A percentile compares a stretch with the other conserved stretches of the same genome.
These are phyloP conservation scores for Sphaerodactylus townsendi DNA, from an alignment of 2,113 vertebrate species.

Conservation along the genomic window DNA sequence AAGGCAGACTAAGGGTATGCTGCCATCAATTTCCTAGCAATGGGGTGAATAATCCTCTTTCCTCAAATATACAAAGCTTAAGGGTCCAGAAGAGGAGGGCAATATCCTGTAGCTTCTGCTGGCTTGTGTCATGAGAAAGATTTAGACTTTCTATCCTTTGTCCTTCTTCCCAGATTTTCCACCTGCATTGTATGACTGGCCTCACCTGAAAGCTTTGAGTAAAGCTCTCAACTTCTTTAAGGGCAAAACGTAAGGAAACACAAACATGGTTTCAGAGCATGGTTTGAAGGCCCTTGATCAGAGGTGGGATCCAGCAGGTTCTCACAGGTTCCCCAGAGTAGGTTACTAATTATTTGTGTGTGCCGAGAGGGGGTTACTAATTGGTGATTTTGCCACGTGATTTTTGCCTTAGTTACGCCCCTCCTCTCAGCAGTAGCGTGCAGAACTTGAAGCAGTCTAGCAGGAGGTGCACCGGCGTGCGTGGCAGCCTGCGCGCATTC, in stretches of 20 bases:
- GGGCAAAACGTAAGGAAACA: background rate
- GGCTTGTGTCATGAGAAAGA: slow-evolving; percentile 31
- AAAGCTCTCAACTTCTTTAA: background rate
- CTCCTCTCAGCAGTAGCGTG: too few relatives aligned
- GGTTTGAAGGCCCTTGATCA: too few relatives aligned
- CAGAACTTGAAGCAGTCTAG: too few relatives aligned
- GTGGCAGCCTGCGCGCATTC: too few relatives aligned
- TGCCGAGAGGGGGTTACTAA: too few relatives aligned
- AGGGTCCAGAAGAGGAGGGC: background rate
- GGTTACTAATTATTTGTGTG: too few relatives aligned
- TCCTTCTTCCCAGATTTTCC: slow-evolving; percentile 44
- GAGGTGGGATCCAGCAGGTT: too few relatives aligned
- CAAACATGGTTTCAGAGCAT: too few relatives aligned
- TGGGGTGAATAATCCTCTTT: slow-evolving; percentile 47
- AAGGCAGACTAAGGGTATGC: slow-evolving; percentile 49
- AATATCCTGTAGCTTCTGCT: slow-evolving; percentile 35
- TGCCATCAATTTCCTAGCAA: slow-evolving; percentile 47
- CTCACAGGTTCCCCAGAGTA: too few relatives aligned
- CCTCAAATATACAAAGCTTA: slow-evolving; percentile 35
- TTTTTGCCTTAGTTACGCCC: too few relatives aligned
- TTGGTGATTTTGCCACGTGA: too few relatives aligned
- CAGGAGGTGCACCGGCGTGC: too few relatives aligned
- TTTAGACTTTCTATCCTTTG: slow-evolving; percentile 18
- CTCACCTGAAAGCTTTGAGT: slow-evolving; percentile 8
- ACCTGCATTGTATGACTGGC: background rate